phyloP scores from a whole-genome alignment of 2,113 vertebrate genomes.

The Eurypyga helias region DNA sequence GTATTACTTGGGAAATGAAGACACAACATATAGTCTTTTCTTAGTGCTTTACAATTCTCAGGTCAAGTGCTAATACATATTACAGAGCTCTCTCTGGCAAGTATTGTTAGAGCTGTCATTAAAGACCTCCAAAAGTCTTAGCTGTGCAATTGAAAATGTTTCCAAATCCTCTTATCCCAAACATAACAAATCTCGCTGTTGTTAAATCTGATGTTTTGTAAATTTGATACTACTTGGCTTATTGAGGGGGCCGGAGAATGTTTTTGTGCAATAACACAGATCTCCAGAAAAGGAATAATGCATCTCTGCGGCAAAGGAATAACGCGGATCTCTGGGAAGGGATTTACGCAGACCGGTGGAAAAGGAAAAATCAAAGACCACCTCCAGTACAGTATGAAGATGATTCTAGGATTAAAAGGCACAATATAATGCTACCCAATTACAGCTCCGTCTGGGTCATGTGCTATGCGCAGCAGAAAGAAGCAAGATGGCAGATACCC shows the following conservation, averaged over 20 bases:
- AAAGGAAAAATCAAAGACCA: slow-evolving; percentile 58
- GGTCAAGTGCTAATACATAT: slow-evolving; percentile 71
- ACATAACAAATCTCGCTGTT: slow-evolving; percentile 72
- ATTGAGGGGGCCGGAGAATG: slow-evolving; percentile 24
- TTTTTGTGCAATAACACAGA: slow-evolving; percentile 34
- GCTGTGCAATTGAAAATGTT: slow-evolving; percentile 64
- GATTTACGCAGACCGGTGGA: slow-evolving; percentile 3
- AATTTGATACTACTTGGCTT: slow-evolving; percentile 67
- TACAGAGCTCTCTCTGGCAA: slow-evolving; percentile 63
- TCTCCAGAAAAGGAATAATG: slow-evolving; percentile 42
- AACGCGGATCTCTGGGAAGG: not conserved
- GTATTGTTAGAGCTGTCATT: slow-evolving; percentile 70
- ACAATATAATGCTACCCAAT: slow-evolving; percentile 63
- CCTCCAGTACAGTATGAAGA: slow-evolving; percentile 29
- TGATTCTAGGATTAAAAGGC: slow-evolving; percentile 61
- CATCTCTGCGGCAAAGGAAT: not conserved
- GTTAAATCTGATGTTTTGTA: slow-evolving; percentile 75
- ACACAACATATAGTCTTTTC: slow-evolving; percentile 43
- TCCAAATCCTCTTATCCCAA: slow-evolving; percentile 73
- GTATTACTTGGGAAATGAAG: slow-evolving; percentile 60
- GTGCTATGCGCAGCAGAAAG: slow-evolving; percentile 66
- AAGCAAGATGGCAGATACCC: slow-evolving; percentile 82
- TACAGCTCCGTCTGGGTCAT: slow-evolving; percentile 71
- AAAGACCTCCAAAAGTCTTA: slow-evolving; percentile 70
- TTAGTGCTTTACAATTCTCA: slow-evolving; percentile 65